Evolutionary conservation across 2,888 invertebrate species (phyloP), one percentile per base, ranked within the genome.

Genomic region (Apodemia mormo): DNA sequence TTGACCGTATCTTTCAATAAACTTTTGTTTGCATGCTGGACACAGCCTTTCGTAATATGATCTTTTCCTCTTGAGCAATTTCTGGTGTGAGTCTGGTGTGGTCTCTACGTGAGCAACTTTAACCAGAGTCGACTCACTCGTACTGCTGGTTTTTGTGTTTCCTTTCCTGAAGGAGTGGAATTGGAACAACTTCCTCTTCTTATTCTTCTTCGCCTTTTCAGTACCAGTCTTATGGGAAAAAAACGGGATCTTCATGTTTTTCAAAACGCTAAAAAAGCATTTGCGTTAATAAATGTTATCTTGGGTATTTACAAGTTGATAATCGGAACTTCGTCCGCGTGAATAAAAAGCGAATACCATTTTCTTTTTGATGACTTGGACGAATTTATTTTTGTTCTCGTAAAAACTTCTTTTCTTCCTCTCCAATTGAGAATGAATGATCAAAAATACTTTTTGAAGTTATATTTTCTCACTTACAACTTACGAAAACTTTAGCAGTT

Each of bases 121-220:
- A 22, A 30, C 67, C 2, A 65, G 30, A 37, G 40, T 68, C 52
- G 14, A 33, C 43, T 68, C 49, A 5, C 43, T 45, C 65, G 61
- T 29, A 68, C 71, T 72, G 3, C 67, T n/a, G 22, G 65, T 14
- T 64, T 54, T 70, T 10, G 65, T 29, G 61, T 43, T 70, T 40
- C 66, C 69, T 64, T 75, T 75, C 37, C 75, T 75, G 5, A 65
- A 33, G 33, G 68, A 65, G 66, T 66, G 69, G n/a, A 66, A 72
- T 10, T 71, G 64, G n/a, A 84, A 81, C 0, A 82, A 69, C 72
- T 81, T 86, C 67, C 83, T 81, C 71, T 85, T 87, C 70, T 82
- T 85, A 33, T 76, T 76, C 72, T 81, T 82, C 54, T 82, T 85
- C 22, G 22, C 22, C 52, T 80, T 79, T 43, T 70, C 70, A 68